Evolutionary conservation across 2,113 vertebrate species (phyloP).

Genomic region (Bombycilla garrulus): DNA sequence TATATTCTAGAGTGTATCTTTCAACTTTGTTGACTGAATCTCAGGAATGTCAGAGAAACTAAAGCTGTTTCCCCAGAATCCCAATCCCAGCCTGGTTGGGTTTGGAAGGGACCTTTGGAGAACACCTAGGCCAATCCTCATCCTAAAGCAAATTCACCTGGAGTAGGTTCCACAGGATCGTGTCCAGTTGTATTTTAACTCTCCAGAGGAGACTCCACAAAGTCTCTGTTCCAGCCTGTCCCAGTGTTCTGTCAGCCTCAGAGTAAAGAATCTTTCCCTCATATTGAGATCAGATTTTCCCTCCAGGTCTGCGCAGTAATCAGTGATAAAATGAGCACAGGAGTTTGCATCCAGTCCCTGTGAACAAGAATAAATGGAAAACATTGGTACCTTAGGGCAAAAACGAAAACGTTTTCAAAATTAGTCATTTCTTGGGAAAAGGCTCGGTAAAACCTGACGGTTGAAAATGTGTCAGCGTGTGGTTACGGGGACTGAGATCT

Average conservation of each 20-base stretch:
- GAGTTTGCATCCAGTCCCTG: background rate
- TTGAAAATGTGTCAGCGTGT: background rate
- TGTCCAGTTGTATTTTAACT: background rate
- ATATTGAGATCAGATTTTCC: background rate
- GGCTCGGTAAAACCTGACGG: background rate
- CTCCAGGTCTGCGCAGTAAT: background rate
- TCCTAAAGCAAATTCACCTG: background rate
- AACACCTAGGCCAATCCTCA: background rate
- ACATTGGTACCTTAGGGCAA: background rate
- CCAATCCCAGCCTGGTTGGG: fast-evolving
- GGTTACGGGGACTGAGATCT: background rate
- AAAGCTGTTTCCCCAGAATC: background rate
- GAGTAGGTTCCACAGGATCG: fast-evolving
- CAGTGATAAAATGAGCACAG: background rate
- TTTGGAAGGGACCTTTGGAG: background rate
- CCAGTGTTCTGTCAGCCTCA: background rate
- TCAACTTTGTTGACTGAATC: background rate
- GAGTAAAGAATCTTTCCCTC: background rate
- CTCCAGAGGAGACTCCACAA: background rate
- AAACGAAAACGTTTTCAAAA: background rate
- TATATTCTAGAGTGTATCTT: background rate
- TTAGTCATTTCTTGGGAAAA: background rate
- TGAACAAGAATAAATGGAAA: background rate
- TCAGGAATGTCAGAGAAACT: background rate
- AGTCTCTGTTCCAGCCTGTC: fast-evolving